phyloP scores from a whole-genome alignment of 2,888 invertebrate genomes.

The Cephus nigrinus region DNA sequence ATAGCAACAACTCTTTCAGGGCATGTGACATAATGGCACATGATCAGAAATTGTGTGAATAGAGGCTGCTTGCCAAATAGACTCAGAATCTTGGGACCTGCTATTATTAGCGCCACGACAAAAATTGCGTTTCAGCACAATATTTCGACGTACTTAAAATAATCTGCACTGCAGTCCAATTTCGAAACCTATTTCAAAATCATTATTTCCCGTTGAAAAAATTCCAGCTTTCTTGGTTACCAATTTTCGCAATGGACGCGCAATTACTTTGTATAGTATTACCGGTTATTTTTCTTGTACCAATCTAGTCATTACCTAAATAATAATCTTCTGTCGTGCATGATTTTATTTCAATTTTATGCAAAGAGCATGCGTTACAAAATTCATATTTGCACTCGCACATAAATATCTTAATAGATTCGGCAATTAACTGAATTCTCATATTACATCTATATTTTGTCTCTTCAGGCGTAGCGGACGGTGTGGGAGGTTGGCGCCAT shows the following conservation, averaged over 20 bases:
- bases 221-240: not conserved
- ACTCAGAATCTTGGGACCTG: conserved; percentile 16
- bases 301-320: not conserved
- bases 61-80: conserved; percentile 33
- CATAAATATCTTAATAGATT: not conserved
- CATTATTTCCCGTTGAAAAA: conserved; percentile 10
- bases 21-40: conserved; percentile 33
- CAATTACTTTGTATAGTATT: not conserved
- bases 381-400: not conserved
- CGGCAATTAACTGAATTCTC: not conserved
- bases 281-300: not conserved
- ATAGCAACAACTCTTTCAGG: not conserved
- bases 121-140: conserved; percentile 20
- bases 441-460: conserved; percentile 21
- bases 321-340: not conserved
- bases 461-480: conserved; percentile 93
- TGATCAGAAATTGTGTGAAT: conserved; percentile 31
- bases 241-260: not conserved
- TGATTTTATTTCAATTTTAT: not conserved
- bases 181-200: conserved; percentile 2
- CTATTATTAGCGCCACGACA: conserved; percentile 11
- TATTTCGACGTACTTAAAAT: not conserved
- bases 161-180: not conserved
- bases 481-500: conserved; percentile 98
- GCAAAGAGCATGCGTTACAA: not conserved